Percentiles rank a stretch among this genome's conserved stretches.
These are phyloP conservation scores for Dysidea cf. avara DNA, from an alignment of 37 sponge, comb jelly and placozoan species.

Conservation along the genomic window DNA sequence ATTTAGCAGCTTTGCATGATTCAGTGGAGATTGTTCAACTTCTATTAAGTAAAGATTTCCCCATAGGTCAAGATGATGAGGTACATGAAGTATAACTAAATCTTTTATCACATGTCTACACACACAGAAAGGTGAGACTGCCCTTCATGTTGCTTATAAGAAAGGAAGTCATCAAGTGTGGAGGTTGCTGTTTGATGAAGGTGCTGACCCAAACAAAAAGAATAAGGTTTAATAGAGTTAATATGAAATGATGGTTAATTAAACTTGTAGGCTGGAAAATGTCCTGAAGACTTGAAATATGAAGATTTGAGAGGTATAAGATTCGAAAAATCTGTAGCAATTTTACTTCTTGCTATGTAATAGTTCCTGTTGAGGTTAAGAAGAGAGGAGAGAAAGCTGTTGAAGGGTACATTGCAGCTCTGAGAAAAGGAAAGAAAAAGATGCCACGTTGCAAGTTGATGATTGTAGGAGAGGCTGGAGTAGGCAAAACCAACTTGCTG, in stretches of 20 bases:
- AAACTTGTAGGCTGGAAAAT: too few relatives aligned
- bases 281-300: too few relatives aligned
- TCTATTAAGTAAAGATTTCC: slow-evolving; percentile 8
- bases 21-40: slow-evolving; percentile 22
- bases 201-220: not conserved
- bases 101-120: not conserved
- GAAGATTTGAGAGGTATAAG: too few relatives aligned
- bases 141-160: slow-evolving; percentile 51
- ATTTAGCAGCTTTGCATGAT: slow-evolving; percentile 63
- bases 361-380: slow-evolving; percentile 44
- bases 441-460: slow-evolving; percentile 57
- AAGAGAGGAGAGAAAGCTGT: slow-evolving; percentile 24
- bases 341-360: not conserved
- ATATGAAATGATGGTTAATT: too few relatives aligned
- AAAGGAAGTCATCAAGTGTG: slow-evolving; percentile 31
- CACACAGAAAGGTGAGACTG: slow-evolving; percentile 41
- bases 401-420: slow-evolving; percentile 6
- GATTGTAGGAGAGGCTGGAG: slow-evolving; percentile 50
- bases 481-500: slow-evolving; percentile 56
- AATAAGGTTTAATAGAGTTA: too few relatives aligned
- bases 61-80: not conserved
- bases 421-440: slow-evolving; percentile 32
- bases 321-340: too few relatives aligned
- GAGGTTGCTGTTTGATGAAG: not conserved
- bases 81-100: not conserved